Percentiles rank a stretch among this genome's conserved stretches.
These are phyloP conservation scores for Thunnus maccoyii DNA, from an alignment of 2,113 vertebrate genomes.

Conservation along the genomic window DNA sequence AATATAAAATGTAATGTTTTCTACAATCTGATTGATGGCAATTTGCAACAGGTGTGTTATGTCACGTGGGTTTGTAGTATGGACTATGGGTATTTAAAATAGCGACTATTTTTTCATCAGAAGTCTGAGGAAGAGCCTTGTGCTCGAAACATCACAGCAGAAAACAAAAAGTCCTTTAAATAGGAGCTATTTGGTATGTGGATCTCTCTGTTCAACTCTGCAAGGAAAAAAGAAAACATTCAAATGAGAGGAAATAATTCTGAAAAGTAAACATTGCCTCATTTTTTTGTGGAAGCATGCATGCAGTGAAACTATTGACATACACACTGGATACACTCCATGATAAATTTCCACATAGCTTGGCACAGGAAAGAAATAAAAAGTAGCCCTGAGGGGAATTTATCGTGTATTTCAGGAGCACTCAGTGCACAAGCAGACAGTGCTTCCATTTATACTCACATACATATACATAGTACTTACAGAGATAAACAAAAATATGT, in stretches of 20 bases:
- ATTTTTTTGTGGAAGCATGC: constrained; percentile 1
- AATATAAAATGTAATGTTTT: no score
- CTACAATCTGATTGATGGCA: no score
- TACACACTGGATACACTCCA: background rate
- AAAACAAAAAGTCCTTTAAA: no score
- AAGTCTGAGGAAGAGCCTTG: no score
- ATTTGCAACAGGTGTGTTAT: no score
- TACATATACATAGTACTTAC: background rate
- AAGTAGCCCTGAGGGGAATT: constrained; percentile 1
- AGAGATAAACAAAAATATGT: constrained; percentile 10
- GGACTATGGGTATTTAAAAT: no score
- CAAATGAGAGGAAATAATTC: constrained; percentile 43
- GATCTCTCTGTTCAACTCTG: no score
- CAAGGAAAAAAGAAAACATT: constrained; percentile 32
- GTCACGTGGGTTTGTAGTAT: no score
- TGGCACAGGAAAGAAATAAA: background rate
- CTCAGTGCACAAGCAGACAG: background rate
- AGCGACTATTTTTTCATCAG: no score
- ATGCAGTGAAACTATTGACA: constrained; percentile 5
- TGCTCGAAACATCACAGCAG: no score
- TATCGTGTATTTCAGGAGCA: constrained; percentile 31
- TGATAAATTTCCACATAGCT: constrained; percentile 1
- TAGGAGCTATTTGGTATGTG: no score
- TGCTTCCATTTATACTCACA: constrained; percentile 11
- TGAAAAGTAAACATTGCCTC: constrained; percentile 45